phyloP scores from a whole-genome alignment of 2,888 invertebrate genomes.

The Boloria selene region DNA sequence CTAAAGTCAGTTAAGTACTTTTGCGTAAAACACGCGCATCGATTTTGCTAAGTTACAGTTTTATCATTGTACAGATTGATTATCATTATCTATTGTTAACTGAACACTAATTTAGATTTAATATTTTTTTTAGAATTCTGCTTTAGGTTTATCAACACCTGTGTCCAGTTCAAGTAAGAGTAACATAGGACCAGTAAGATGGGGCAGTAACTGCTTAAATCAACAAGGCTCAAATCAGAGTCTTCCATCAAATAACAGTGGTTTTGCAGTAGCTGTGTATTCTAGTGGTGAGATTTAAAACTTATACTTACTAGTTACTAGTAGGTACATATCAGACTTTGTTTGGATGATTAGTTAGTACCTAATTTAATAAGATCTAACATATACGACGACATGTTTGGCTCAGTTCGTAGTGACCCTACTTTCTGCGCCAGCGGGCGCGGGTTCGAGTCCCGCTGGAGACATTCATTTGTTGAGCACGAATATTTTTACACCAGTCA shows the following conservation, averaged over 20 bases:
- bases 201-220: conserved; percentile 58
- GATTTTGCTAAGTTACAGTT: too few species aligned
- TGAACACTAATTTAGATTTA: conserved; percentile 11
- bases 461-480: too few species aligned
- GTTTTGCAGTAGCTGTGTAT: conserved; percentile 58
- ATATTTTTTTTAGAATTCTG: conserved; percentile 54
- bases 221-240: conserved; percentile 65
- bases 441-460: too few species aligned
- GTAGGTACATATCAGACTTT: neutral
- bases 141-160: conserved; percentile 50
- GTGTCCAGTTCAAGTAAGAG: conserved; percentile 68
- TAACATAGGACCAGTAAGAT: conserved; percentile 65
- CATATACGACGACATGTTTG: too few species aligned
- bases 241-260: conserved; percentile 62
- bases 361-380: too few species aligned
- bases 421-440: too few species aligned
- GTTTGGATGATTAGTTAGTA: neutral
- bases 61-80: too few species aligned
- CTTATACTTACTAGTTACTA: neutral
- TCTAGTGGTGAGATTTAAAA: conserved; percentile 48
- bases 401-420: too few species aligned
- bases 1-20: too few species aligned
- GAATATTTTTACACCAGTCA: too few species aligned
- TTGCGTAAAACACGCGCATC: too few species aligned
- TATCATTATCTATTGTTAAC: too few species aligned